Percentiles rank a stretch among this genome's conserved stretches.
Conservation (phyloP, 2,888 invertebrate genomes). For the Agrotis ipsilon region DNA sequence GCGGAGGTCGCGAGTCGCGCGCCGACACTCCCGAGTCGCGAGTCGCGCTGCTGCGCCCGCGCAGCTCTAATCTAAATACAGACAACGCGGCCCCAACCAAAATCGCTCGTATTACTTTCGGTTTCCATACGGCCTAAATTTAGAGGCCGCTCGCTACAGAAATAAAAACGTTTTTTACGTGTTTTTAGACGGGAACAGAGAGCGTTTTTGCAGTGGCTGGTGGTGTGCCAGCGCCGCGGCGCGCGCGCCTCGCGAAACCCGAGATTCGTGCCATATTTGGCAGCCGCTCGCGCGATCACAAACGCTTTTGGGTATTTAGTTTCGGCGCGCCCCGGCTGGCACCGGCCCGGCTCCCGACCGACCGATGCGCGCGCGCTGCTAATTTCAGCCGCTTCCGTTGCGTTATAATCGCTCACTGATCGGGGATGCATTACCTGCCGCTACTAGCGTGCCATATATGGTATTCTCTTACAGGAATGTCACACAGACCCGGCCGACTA, state of each 20-base stretch:
- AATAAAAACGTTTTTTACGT: slow-evolving; percentile 90
- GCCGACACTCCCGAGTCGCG: slow-evolving; percentile 58
- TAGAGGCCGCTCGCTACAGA: slow-evolving; percentile 89
- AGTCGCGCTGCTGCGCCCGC: slow-evolving; percentile 71
- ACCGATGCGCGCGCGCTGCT: slow-evolving; percentile 73
- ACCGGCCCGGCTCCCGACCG: slow-evolving; percentile 60
- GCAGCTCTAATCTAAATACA: slow-evolving; percentile 89
- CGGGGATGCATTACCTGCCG: slow-evolving; percentile 74
- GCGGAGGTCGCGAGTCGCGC: slow-evolving; percentile 58
- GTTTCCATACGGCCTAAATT: slow-evolving; percentile 90
- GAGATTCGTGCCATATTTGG: slow-evolving; percentile 91
- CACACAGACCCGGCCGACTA: slow-evolving; percentile 6
- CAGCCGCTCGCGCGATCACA: slow-evolving; percentile 82
- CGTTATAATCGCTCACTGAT: slow-evolving; percentile 68
- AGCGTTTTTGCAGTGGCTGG: slow-evolving; percentile 83
- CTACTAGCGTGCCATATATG: slow-evolving; percentile 73
- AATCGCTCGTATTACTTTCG: slow-evolving; percentile 90
- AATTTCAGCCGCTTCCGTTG: slow-evolving; percentile 80
- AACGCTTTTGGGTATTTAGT: slow-evolving; percentile 88
- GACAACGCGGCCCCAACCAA: slow-evolving; percentile 88
- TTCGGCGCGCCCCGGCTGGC: slow-evolving; percentile 77
- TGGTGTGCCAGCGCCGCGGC: slow-evolving; percentile 79
- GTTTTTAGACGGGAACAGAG: slow-evolving; percentile 89
- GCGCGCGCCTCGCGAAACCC: slow-evolving; percentile 85
- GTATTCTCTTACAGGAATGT: slow-evolving; percentile 65